A percentile compares a stretch with the other conserved stretches of the same genome.
These are phyloP conservation scores for Caenorhabditis uteleia DNA, from an alignment of 2,888 invertebrate genomes.

Conservation along the genomic window DNA sequence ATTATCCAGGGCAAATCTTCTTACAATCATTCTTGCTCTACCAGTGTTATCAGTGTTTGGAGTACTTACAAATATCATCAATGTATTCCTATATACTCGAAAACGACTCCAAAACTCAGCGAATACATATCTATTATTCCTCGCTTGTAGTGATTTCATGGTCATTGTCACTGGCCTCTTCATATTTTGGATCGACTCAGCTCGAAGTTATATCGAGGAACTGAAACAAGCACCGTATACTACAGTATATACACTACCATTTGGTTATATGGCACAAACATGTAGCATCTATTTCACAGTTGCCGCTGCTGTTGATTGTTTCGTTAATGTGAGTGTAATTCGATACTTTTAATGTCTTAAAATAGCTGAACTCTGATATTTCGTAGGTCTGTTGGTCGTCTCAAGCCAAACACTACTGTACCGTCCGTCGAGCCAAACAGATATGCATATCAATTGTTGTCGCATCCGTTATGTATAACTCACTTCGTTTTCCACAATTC, in stretches of 20 bases:
- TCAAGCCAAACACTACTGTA: conserved; percentile 55
- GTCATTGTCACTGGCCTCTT: conserved; percentile 69
- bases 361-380: background rate
- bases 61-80: conserved; percentile 67
- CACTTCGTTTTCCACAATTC: conserved; percentile 68
- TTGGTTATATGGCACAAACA: conserved; percentile 70
- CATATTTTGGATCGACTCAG: conserved; percentile 68
- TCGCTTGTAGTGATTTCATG: conserved; percentile 67
- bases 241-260: conserved; percentile 67
- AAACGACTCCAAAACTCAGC: conserved; percentile 56
- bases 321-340: conserved; percentile 59
- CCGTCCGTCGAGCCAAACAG: conserved; percentile 58
- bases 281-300: conserved; percentile 69
- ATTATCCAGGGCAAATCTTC: conserved; percentile 47
- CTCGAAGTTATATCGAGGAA: conserved; percentile 60
- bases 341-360: background rate
- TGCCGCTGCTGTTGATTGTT: conserved; percentile 69
- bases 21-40: conserved; percentile 63
- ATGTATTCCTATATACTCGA: conserved; percentile 67
- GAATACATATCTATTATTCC: conserved; percentile 67
- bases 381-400: conserved; percentile 62
- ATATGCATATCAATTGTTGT: conserved; percentile 55
- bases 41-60: conserved; percentile 68
- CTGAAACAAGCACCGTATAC: conserved; percentile 65
- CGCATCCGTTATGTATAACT: conserved; percentile 65